These are phyloP conservation scores for Magallana nippona DNA, from an alignment of 2,888 invertebrate species.

Conservation along the genomic window DNA sequence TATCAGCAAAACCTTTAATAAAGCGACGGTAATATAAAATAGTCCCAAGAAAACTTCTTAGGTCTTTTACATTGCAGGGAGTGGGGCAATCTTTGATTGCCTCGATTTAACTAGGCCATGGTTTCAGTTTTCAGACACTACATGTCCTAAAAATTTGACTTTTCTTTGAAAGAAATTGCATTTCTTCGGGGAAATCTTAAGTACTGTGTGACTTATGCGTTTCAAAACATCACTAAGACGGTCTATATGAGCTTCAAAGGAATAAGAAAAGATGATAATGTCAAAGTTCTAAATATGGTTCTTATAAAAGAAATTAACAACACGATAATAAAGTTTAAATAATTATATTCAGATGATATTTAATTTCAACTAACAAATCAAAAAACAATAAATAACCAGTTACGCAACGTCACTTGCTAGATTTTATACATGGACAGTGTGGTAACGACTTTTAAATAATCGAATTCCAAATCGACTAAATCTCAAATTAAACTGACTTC, in stretches of 20 bases:
- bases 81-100: not conserved
- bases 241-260: slow-evolving; percentile 37
- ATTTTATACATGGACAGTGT: too few relatives aligned
- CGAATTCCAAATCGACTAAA: too few relatives aligned
- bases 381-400: too few relatives aligned
- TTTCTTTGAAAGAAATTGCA: slow-evolving; percentile 44
- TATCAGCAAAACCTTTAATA: slow-evolving; percentile 13
- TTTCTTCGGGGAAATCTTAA: slow-evolving; percentile 57
- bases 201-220: slow-evolving; percentile 43
- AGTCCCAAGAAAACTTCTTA: slow-evolving; percentile 35
- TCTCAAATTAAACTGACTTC: too few relatives aligned
- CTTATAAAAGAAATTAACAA: too few relatives aligned
- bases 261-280: slow-evolving; percentile 49
- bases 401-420: too few relatives aligned
- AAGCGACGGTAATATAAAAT: slow-evolving; percentile 32
- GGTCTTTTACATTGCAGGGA: not conserved
- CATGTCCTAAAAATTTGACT: slow-evolving; percentile 31
- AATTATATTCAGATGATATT: too few relatives aligned
- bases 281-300: slow-evolving; percentile 56
- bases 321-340: too few relatives aligned
- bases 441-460: too few relatives aligned
- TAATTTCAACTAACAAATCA: too few relatives aligned
- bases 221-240: slow-evolving; percentile 50
- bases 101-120: slow-evolving; percentile 16
- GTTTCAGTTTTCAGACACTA: slow-evolving; percentile 34